Conservation (phyloP, 2,113 vertebrate genomes). For the Sus scrofa region T2T-Sscrofa CM000830.6:98765001-98765500, state of each 20-base stretch:
- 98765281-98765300: background rate
- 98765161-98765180: too few relatives aligned
- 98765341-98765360: constrained; percentile 18
- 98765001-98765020: too few relatives aligned
- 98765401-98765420: background rate
- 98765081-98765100: too few relatives aligned
- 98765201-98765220: too few relatives aligned
- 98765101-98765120: too few relatives aligned
- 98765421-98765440: background rate
- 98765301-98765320: background rate
- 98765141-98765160: too few relatives aligned
- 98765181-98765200: too few relatives aligned
- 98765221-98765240: too few relatives aligned
- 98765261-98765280: background rate
- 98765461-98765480: background rate
- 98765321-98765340: background rate
- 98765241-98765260: background rate
- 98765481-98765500: background rate
- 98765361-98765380: background rate
- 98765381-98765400: background rate
- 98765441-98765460: background rate
- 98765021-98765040: too few relatives aligned
- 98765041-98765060: too few relatives aligned
- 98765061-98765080: too few relatives aligned
- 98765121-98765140: too few relatives aligned